A percentile compares a stretch with the other conserved stretches of the same genome.
Conservation (phyloP, 2,113 vertebrate genomes). For the Tichodroma muraria region DNA sequence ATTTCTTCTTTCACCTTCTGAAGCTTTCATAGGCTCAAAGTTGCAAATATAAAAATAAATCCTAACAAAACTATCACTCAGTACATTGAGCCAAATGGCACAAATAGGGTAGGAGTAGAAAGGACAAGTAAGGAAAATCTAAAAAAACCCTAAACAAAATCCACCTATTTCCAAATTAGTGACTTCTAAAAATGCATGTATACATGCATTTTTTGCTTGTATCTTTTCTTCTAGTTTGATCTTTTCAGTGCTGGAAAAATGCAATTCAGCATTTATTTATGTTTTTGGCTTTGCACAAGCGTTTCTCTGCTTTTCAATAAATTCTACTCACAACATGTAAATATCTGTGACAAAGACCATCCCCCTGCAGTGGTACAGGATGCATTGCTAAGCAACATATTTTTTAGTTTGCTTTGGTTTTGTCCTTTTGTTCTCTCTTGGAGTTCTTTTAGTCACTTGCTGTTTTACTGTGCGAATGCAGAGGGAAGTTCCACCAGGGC, state of each 20-base stretch:
- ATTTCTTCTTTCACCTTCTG: background rate
- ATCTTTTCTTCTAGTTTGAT: background rate
- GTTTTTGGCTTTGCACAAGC: background rate
- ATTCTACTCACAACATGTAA: background rate
- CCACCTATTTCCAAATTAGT: background rate
- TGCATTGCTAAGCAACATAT: background rate
- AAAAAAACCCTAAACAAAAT: background rate
- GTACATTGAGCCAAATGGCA: background rate
- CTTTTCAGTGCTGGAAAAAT: background rate
- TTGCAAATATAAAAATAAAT: background rate
- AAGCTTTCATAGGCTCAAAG: background rate
- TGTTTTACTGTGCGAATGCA: background rate
- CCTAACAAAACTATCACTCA: background rate
- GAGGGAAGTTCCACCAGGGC: background rate
- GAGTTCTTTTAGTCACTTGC: background rate
- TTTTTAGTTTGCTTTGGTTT: constrained; percentile 8
- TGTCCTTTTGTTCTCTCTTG: background rate
- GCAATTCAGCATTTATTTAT: background rate
- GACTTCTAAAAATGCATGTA: background rate
- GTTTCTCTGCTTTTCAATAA: background rate
- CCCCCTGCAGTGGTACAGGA: background rate
- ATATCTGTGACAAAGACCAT: constrained; percentile 17
- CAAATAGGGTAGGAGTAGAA: background rate
- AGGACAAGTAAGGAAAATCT: background rate
- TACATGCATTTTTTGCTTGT: background rate